phyloP scores from a whole-genome alignment of 2,888 invertebrate species.

The Sepiola atlantica region DNA sequence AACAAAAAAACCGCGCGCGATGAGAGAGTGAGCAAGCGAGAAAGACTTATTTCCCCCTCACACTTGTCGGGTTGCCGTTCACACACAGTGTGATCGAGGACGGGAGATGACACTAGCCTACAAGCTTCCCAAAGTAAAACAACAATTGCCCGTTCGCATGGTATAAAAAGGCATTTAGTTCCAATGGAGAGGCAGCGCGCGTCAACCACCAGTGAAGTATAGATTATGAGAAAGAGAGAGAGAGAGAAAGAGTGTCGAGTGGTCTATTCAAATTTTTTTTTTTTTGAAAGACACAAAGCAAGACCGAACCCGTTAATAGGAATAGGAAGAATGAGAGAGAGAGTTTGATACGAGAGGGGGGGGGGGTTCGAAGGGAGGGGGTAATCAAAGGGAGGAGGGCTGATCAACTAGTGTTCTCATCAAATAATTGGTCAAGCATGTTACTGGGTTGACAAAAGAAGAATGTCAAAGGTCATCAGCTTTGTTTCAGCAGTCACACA shows the following conservation, averaged over 20 bases:
- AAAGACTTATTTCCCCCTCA: not conserved
- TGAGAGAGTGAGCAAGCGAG: not conserved
- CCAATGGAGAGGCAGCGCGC: not conserved
- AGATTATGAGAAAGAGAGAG: not conserved
- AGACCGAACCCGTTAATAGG: slow-evolving; percentile 44
- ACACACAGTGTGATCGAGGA: not conserved
- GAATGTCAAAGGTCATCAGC: slow-evolving; percentile 22
- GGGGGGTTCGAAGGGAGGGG: not conserved
- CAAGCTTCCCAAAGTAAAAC: slow-evolving; percentile 13
- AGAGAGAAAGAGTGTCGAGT: not conserved
- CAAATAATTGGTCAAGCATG: slow-evolving; percentile 42
- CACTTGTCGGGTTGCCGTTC: not conserved
- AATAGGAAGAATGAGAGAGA: not conserved
- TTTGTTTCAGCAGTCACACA: slow-evolving; percentile 14
- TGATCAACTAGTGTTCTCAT: not conserved
- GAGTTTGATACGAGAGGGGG: not conserved
- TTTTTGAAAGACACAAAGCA: not conserved
- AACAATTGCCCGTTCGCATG: slow-evolving; percentile 42
- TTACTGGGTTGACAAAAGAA: not conserved
- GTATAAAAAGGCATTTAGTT: not conserved
- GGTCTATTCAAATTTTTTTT: slow-evolving; percentile 33
- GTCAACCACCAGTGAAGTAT: slow-evolving; percentile 13
- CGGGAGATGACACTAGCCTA: slow-evolving; percentile 7
- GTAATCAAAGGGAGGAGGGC: not conserved
- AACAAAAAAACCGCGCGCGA: not conserved